Percentiles rank a stretch among this genome's conserved stretches.
These are phyloP conservation scores for Oxyruncus cristatus DNA, from an alignment of 2,113 vertebrate species.

Conservation along the genomic window DNA sequence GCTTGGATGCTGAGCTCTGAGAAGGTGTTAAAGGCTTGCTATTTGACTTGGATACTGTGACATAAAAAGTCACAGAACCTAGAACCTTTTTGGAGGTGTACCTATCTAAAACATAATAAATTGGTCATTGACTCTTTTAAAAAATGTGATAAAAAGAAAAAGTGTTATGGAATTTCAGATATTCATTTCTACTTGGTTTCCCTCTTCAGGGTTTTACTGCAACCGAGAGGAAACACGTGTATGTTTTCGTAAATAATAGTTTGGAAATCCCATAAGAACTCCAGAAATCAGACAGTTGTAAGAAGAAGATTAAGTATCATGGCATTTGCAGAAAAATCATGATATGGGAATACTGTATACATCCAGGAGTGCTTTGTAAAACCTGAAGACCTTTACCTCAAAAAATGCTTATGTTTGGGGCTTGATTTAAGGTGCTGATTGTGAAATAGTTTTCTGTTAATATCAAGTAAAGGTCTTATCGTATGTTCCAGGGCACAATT, in stretches of 20 bases:
- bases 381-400: not conserved
- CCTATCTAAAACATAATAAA: not conserved
- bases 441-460: not conserved
- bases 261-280: not conserved
- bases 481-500: not conserved
- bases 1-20: not conserved
- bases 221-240: not conserved
- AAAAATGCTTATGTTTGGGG: not conserved
- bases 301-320: not conserved
- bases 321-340: not conserved
- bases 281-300: not conserved
- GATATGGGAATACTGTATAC: not conserved
- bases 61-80: not conserved
- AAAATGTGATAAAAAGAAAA: not conserved
- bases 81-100: not conserved
- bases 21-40: not conserved
- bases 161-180: not conserved
- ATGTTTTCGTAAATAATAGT: not conserved
- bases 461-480: not conserved
- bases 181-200: not conserved
- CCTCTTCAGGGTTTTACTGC: not conserved
- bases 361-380: not conserved
- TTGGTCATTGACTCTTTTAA: not conserved
- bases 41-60: not conserved
- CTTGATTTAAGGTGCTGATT: not conserved